A percentile compares a stretch with the other conserved stretches of the same genome.
Evolutionary conservation across 2,888 invertebrate genomes (phyloP).

Genomic region (Drosophila peninsularis): DNA sequence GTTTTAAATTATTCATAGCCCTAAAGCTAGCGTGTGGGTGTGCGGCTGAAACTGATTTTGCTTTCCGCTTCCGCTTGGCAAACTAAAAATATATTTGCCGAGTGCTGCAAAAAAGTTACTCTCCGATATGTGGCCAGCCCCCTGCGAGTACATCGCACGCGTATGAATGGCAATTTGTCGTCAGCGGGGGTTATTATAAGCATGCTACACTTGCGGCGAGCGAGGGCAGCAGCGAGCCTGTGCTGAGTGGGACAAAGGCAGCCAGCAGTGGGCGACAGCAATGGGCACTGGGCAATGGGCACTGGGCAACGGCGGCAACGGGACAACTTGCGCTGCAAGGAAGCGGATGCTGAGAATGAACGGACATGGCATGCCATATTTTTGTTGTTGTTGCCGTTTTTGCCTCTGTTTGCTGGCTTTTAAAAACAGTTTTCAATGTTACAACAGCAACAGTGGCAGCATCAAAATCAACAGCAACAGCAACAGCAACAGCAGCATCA

Average conservation of each 20-base stretch:
- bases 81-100: conserved; percentile 61
- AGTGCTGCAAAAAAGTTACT: conserved; percentile 49
- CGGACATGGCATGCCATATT: conserved; percentile 76
- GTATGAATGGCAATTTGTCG: conserved; percentile 79
- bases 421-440: conserved; percentile 75
- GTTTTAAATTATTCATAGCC: conserved; percentile 69
- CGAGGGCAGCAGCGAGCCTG: background rate
- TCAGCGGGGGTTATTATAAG: conserved; percentile 67
- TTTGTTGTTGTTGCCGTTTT: conserved; percentile 45
- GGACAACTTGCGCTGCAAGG: conserved; percentile 50
- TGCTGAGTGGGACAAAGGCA: conserved; percentile 37
- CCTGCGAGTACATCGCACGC: conserved; percentile 22
- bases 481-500: conserved; percentile 43
- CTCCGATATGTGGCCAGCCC: conserved; percentile 26
- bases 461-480: conserved; percentile 35
- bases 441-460: conserved; percentile 36
- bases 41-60: conserved; percentile 69
- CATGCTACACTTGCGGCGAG: conserved; percentile 61
- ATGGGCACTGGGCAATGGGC: conserved; percentile 2
- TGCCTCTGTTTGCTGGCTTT: conserved; percentile 51
- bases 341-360: conserved; percentile 71
- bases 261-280: conserved; percentile 1
- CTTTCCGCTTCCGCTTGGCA: conserved; percentile 70
- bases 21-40: conserved; percentile 16
- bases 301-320: conserved; percentile 15